Conservation (phyloP, 1,140 invertebrate species). For the Cydia strobilella region DNA sequence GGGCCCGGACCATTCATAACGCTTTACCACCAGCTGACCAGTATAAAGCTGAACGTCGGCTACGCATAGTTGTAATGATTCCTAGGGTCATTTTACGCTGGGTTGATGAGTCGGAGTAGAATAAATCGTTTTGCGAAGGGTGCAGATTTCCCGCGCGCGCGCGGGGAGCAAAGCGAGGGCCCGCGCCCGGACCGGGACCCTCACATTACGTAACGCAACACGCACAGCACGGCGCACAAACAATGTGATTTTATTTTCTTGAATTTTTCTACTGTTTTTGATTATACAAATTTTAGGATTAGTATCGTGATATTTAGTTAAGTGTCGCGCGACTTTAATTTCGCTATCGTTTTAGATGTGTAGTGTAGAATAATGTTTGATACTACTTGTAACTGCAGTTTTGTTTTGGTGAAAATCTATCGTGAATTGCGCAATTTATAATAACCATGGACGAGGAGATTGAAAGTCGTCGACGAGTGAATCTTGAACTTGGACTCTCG, state of each 20-base stretch:
- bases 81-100: not conserved
- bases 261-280: conserved; percentile 73
- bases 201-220: conserved; percentile 75
- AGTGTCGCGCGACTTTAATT: conserved; percentile 63
- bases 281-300: conserved; percentile 76
- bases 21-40: not conserved
- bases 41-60: not conserved
- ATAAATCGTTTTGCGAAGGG: conserved; percentile 16
- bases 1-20: not conserved
- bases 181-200: conserved; percentile 58
- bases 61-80: not conserved
- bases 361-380: conserved; percentile 55
- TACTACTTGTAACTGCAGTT: conserved; percentile 46
- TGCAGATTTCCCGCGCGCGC: conserved; percentile 39
- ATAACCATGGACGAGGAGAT: conserved; percentile 22
- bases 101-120: not conserved
- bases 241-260: conserved; percentile 77
- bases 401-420: conserved; percentile 41
- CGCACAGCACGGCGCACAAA: conserved; percentile 79
- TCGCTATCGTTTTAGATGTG: conserved; percentile 59
- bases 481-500: not conserved
- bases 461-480: conserved; percentile 23
- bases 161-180: conserved; percentile 39
- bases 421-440: conserved; percentile 33
- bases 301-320: conserved; percentile 70